Evolutionary conservation across 2,797 vertebrate species (phyloP), one percentile per base, ranked within the genome.

Genomic region (Euphonia xanthogaster): DNA sequence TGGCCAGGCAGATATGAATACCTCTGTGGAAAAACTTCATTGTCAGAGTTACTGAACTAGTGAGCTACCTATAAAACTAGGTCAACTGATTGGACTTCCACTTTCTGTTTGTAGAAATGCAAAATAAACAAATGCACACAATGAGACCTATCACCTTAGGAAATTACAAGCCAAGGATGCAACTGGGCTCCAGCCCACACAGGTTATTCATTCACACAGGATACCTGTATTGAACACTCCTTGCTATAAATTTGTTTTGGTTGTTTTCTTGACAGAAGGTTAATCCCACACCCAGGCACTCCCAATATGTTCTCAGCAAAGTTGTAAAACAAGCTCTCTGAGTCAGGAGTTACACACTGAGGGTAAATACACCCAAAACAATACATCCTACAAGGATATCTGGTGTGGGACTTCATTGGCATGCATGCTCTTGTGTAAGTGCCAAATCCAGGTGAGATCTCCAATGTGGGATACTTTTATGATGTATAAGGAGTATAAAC

Each of bases 241-340:
- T 94, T 57, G 70, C 35, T 88, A 54, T 94, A 84, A 93, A 88
- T 61, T 74, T 61, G 42, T 3, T 91, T 91, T 63, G 48, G 76
- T 79, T 84, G 39, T 73, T 96, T 93, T 94, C 73, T 35, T 88
- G 90, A 79, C 82, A 90, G 70, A 88, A 90, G 5, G 25, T 70
- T 70, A 94, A 76, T 70, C 63, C 60, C 73, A 88, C 96, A 94
- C 95, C 94, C 85, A 65, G 96, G 45, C 94, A 93, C 95, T 90
- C 96, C 95, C 87, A 40, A 14, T 73, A 84, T 82, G 79, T 91
- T 90, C 79, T 91, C 76, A 93, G 44, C 27, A 83, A 91, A 78
- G 79, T 33, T 86, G 91, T 95, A 93, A 88, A 96, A 93, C 23
- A 4, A 90, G 85, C 60, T 90, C 33, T 92, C 94, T 88, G 82